Conservation (phyloP, 2,797 vertebrate species). For the Acipenser oxyrinchus region DNA sequence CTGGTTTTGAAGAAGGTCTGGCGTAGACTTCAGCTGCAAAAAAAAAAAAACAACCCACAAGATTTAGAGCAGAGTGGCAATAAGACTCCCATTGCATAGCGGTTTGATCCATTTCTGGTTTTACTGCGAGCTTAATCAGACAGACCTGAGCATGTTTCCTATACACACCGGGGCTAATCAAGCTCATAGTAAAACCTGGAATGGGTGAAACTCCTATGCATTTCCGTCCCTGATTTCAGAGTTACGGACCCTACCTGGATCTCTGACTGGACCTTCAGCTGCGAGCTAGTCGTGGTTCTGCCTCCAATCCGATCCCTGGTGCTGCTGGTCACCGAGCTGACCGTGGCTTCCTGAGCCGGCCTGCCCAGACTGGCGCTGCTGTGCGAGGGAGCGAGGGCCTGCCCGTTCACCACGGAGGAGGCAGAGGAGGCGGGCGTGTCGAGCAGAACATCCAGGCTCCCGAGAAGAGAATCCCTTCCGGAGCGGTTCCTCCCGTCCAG, state of each 20-base stretch:
- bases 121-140: no score
- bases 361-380: conserved; percentile 37
- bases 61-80: no score
- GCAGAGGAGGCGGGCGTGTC: conserved; percentile 27
- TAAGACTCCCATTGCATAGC: no score
- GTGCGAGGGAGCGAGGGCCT: conserved; percentile 30
- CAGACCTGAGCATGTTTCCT: no score
- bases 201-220: no score
- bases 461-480: not conserved
- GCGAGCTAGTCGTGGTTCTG: conserved; percentile 33
- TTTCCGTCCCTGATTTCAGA: no score
- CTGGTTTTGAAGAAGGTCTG: conserved; percentile 88
- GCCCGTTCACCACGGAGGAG: conserved; percentile 1
- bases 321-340: conserved; percentile 10
- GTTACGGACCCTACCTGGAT: conserved; percentile 16
- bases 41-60: not conserved
- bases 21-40: conserved; percentile 74
- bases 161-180: no score
- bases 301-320: conserved; percentile 29
- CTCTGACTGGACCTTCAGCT: conserved; percentile 9
- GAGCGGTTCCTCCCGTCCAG: conserved; percentile 51
- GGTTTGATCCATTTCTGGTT: no score
- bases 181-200: no score
- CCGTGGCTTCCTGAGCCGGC: conserved; percentile 5
- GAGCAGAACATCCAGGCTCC: conserved; percentile 41